A percentile compares a stretch with the other conserved stretches of the same genome.
Conservation (phyloP, 2,888 invertebrate species). For the Cetonia aurata region DNA sequence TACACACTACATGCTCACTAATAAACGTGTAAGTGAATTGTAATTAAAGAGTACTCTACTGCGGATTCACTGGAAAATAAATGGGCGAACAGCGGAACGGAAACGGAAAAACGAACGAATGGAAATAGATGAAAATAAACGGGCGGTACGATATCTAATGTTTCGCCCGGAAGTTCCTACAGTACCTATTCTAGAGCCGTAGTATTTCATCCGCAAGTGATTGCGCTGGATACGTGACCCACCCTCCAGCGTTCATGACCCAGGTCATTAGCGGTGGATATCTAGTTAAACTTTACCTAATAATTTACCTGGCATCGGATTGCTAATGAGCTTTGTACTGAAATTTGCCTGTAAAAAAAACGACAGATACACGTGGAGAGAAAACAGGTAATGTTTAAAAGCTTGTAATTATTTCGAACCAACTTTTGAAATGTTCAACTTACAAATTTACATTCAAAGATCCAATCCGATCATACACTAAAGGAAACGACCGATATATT, state of each 20-base stretch:
- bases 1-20: too few species aligned
- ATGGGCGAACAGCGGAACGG: too few species aligned
- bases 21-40: neutral
- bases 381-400: too few species aligned
- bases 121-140: neutral
- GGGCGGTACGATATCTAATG: neutral
- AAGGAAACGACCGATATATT: too few species aligned
- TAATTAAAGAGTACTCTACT: neutral
- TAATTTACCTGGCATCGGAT: conserved; percentile 18
- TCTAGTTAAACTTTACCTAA: conserved; percentile 23
- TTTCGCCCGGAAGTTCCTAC: neutral
- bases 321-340: conserved; percentile 12
- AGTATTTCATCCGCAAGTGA: conserved; percentile 19
- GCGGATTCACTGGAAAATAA: too few species aligned
- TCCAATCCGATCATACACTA: too few species aligned
- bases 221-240: conserved; percentile 26
- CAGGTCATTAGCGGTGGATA: conserved; percentile 23
- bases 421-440: too few species aligned
- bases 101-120: too few species aligned
- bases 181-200: conserved; percentile 4
- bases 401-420: too few species aligned
- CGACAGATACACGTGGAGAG: too few species aligned
- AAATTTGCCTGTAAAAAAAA: conserved; percentile 2
- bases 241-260: conserved; percentile 20
- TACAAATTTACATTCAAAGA: too few species aligned